Evolutionary conservation across 2,888 invertebrate genomes (phyloP).

Genomic region (Isotomurus palustris): DNA sequence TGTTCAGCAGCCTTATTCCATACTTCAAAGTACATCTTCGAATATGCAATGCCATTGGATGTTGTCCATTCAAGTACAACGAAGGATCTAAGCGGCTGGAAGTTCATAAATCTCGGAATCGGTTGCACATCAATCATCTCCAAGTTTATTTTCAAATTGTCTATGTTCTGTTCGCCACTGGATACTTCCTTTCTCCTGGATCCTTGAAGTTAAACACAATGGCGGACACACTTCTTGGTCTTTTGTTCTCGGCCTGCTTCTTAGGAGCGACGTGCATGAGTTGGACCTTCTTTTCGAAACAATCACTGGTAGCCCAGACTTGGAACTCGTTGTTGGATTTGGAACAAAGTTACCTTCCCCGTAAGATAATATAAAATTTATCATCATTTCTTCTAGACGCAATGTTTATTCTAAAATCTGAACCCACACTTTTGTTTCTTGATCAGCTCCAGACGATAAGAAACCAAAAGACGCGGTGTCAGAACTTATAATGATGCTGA

Average conservation of each 20-base stretch:
- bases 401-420: not conserved
- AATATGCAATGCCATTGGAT: constrained; percentile 12
- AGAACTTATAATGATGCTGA: constrained; percentile 10
- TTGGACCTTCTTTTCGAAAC: constrained; percentile 11
- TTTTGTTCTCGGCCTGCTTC: constrained; percentile 21
- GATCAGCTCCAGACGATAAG: not conserved
- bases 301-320: constrained; percentile 9
- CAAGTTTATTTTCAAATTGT: constrained; percentile 9
- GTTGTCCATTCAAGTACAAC: constrained; percentile 25
- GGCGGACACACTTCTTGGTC: constrained; percentile 16
- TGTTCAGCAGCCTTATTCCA: constrained; percentile 20
- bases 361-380: too few relatives aligned
- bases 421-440: too few relatives aligned
- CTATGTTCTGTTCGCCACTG: constrained; percentile 5
- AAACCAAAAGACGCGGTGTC: constrained; percentile 13
- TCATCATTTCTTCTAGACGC: too few relatives aligned
- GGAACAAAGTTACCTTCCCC: constrained; percentile 8
- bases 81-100: constrained; percentile 3
- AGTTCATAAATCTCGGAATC: constrained; percentile 4
- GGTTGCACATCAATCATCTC: not conserved
- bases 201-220: constrained; percentile 12
- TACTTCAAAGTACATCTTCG: constrained; percentile 17
- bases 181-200: constrained; percentile 10
- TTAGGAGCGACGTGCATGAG: constrained; percentile 8
- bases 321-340: constrained; percentile 15